Evolutionary conservation across 2,888 invertebrate genomes (phyloP), one percentile per base, ranked within the genome.

Genomic region (Aquatica leii): DNA sequence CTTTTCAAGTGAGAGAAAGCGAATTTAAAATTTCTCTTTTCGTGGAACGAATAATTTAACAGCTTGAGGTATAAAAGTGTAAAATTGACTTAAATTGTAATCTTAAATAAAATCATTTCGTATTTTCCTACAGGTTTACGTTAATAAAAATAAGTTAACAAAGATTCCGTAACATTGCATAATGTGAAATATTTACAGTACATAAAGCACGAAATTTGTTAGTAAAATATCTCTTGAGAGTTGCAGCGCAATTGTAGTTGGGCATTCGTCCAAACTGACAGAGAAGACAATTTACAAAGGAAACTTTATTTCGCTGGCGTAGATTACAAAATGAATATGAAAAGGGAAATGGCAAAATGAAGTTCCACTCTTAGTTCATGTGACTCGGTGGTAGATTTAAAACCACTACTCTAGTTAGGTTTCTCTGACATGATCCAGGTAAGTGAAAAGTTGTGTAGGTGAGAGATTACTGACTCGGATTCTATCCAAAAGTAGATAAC

Each of bases 371-470:
- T 60, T 64, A 57, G 64, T 64, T 60, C 21, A 5, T 52, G 56
- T 56, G 60, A 51, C 56, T 59, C 50, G 46, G 48, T 40, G 51
- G 53, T 34, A 57, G 61, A 61, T 65, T 61, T 61, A 65, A 57
- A 65, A 57, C 65, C 65, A 34, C 60, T 57, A 54, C 51, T 56
- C 64, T 57, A 58, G 60, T 60, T 60, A 57, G 65, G 65, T 61
- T 65, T 61, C 57, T 54, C 61, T 50, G 41, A 65, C 65, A 65
- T 37, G 58, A 57, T 41, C 60, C 61, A 65, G 65, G 65, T 65
- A 65, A 65, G 65, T 65, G 65, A 65, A 65, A 61, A 65, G 65
- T 65, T 61, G 65, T 65, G 65, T 65, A 65, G 57, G 61, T 65
- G 65, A 61, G 65, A 65, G 65, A 65, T 65, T 65, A 65, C 61